These are phyloP conservation scores for Melanerpes aurifrons DNA, from an alignment of 2,113 vertebrate genomes.

Conservation along the genomic window DNA sequence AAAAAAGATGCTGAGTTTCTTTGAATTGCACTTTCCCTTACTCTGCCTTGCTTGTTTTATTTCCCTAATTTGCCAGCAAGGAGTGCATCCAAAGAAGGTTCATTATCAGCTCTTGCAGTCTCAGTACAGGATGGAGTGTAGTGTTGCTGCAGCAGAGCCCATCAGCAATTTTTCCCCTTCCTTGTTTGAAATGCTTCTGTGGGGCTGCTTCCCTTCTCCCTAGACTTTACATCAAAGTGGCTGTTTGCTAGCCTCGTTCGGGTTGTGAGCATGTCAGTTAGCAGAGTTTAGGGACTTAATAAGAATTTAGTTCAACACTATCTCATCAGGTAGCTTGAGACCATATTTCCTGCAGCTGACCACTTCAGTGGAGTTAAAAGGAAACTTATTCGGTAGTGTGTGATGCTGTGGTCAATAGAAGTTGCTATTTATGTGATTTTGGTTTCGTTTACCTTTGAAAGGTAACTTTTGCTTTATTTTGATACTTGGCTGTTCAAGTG, in stretches of 20 bases:
- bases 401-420: not conserved
- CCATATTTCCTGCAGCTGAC: not conserved
- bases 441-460: constrained; percentile 11
- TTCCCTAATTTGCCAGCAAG: not conserved
- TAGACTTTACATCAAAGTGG: not conserved
- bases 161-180: not conserved
- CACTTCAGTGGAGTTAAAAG: not conserved
- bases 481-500: not conserved
- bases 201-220: not conserved
- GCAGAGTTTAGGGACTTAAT: not conserved
- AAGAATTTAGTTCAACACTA: not conserved
- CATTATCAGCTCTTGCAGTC: not conserved
- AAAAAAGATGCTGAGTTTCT: not conserved
- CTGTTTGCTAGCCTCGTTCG: accelerated
- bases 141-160: not conserved
- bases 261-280: not conserved
- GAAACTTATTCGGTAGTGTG: accelerated
- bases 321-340: not conserved
- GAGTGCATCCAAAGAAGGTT: not conserved
- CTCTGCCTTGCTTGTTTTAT: not conserved
- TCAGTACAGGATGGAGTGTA: not conserved
- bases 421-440: not conserved
- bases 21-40: not conserved
- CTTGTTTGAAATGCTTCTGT: not conserved
- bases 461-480: not conserved